A percentile compares a stretch with the other conserved stretches of the same genome.
phyloP scores from a whole-genome alignment of 2,888 invertebrate genomes.

The Acleris literana region DNA sequence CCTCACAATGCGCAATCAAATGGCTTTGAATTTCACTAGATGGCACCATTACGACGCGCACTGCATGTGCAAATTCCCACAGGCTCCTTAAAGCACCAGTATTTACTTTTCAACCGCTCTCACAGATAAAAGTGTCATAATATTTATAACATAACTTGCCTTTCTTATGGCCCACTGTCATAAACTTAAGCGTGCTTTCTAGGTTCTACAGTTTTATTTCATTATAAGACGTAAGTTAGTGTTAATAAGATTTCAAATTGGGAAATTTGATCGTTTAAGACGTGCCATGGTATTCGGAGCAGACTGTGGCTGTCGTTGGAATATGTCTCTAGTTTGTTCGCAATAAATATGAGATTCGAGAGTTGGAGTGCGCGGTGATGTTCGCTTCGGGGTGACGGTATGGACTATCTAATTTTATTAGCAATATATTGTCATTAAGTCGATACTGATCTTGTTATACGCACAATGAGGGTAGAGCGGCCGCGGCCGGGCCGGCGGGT shows the following conservation, averaged over 20 bases:
- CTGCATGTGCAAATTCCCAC: slow-evolving; percentile 58
- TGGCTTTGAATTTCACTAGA: slow-evolving; percentile 54
- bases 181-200: slow-evolving; percentile 75
- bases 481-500: slow-evolving; percentile 47
- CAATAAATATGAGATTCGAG: slow-evolving; percentile 78
- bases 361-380: slow-evolving; percentile 62
- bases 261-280: slow-evolving; percentile 52
- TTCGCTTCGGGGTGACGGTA: slow-evolving; percentile 72
- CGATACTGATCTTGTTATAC: slow-evolving; percentile 84
- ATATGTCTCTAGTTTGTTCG: slow-evolving; percentile 81
- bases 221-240: slow-evolving; percentile 57
- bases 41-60: slow-evolving; percentile 47
- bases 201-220: slow-evolving; percentile 47
- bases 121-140: slow-evolving; percentile 81
- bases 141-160: slow-evolving; percentile 79
- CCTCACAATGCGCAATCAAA: slow-evolving; percentile 59
- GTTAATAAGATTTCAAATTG: slow-evolving; percentile 65
- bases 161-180: slow-evolving; percentile 77
- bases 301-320: slow-evolving; percentile 69
- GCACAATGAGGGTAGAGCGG: slow-evolving; percentile 75
- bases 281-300: slow-evolving; percentile 64
- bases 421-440: slow-evolving; percentile 84
- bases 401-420: slow-evolving; percentile 83
- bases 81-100: slow-evolving; percentile 57
- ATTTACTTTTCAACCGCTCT: slow-evolving; percentile 76